Base-by-base conservation (phyloP, 2,888 invertebrate genomes). In the Prenolepis imparis region DNA sequence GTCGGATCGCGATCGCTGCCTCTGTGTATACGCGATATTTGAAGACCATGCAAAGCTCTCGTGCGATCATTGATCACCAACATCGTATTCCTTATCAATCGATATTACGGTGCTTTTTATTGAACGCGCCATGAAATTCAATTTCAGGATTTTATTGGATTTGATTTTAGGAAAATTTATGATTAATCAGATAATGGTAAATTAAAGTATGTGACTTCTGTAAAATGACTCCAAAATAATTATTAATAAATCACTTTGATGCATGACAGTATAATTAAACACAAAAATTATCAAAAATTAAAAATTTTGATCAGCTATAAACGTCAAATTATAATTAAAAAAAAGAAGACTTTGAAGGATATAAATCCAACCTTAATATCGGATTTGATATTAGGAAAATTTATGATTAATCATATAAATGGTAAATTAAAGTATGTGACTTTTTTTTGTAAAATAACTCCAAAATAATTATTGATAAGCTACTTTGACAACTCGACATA, bases 21-120 rank as follows among this genome's bases (percentile, higher is more conserved):
- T 66, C 67, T 28, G n/a, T n/a, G n/a, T n/a, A 57, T 64, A 75
- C 12, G 32, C 5, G 48, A 55, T 55, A 64, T 77, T 68, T 11
- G 74, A 74, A 82, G 68, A 83, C 77, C 70, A 48, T 64, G 39
- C 39, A 44, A 39, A 44, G 36, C 57, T 24, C 52, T 78, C 57
- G 32, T 52, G 52, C 41, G 41, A 24, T 57, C 11, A 41, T 21
- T 44, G 66, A 28, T 67, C 67, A n/a, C n/a, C 41, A 77, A 66
- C 24, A 36, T 0, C n/a, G 24, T 5, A 15, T 5, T 39, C 9
- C 39, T 21, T 28, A 67, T 55, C 55, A 41, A 67, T 77, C 63
- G 41, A 63, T 63, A 61, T 74, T 24, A n/a, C 8, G 12, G 24
- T 32, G 11, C 4, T 36, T 55, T 52, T 44, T 21, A 61, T 28